These are phyloP conservation scores for Melitaea athalia DNA, from an alignment of 2,888 invertebrate genomes.

Conservation along the genomic window DNA sequence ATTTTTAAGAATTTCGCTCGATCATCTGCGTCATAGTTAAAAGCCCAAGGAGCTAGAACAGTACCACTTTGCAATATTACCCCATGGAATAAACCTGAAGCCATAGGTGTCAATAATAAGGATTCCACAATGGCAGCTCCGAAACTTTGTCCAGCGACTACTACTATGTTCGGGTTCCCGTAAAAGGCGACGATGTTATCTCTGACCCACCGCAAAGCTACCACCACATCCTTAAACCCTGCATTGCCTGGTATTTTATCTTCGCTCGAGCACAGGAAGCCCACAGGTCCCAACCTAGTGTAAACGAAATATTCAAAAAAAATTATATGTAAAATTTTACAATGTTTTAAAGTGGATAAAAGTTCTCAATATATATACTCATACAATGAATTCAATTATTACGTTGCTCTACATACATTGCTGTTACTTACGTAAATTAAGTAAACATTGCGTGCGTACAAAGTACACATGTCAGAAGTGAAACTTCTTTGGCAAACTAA, in stretches of 20 bases:
- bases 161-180: slow-evolving; percentile 65
- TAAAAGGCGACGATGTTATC: slow-evolving; percentile 73
- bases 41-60: slow-evolving; percentile 66
- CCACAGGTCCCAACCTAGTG: slow-evolving; percentile 61
- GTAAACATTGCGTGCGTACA: no score
- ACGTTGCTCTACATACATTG: background rate
- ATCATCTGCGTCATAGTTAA: slow-evolving; percentile 65
- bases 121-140: slow-evolving; percentile 72
- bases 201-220: slow-evolving; percentile 68
- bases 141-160: slow-evolving; percentile 67
- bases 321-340: no score
- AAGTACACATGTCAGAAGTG: no score
- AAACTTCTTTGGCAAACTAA: no score
- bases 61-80: slow-evolving; percentile 72
- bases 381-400: background rate
- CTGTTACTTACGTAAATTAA: background rate
- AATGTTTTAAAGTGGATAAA: background rate
- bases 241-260: slow-evolving; percentile 69
- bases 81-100: slow-evolving; percentile 62
- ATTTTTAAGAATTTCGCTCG: slow-evolving; percentile 52
- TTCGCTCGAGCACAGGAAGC: slow-evolving; percentile 64
- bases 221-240: slow-evolving; percentile 66
- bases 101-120: slow-evolving; percentile 56
- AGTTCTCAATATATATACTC: background rate
- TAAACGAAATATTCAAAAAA: background rate